Base-by-base conservation (phyloP, 37 sponge, comb jelly and placozoan genomes). In the Hormiphora californensis region DNA sequence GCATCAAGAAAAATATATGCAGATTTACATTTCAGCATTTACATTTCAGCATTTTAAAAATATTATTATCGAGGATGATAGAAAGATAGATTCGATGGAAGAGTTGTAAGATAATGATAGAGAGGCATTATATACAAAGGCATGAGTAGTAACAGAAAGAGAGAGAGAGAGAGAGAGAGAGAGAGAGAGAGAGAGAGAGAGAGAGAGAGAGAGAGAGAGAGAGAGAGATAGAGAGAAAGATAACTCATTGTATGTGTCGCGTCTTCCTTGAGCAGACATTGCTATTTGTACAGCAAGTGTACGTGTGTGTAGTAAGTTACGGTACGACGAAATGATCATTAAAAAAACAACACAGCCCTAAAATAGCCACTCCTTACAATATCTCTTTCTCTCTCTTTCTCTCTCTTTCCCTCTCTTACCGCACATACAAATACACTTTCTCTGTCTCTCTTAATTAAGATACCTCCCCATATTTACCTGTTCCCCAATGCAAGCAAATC, bases 381-480 rank as follows among this genome's bases (percentile, higher is more conserved):
- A 25, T 30, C 61, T 19, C 36, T 62, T 36, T 31, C 32, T 28
- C 30, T 87, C 7, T 8, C 25, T n/a, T 53, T 49, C 49, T 23
- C 54, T 27, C 38, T 54, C 34, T 35, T 30, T 36, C 54, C 1
- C 22, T 36, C 73, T 54, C 73, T 23, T 40, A 17, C 39, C 39
- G 25, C 55, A 54, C 36, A 40, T 35, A 12, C 32, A 68, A 0
- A 21, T 35, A 0, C 22, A 17, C 63, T 36, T 28, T 43, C 53
- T 0, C 54, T 49, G 23, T 36, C 22, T 43, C 27, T 39, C 39
- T 43, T 33, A 23, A 3, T 53, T 39, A 32, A 41, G 54, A 31
- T 40, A 90, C 88, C 54, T 87, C 15, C 7, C 22, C 0, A 21
- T 88, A 38, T 89, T 63, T 89, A 73, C 81, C 81, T 73, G 81